Conservation (phyloP, 2,888 invertebrate genomes). For the Balanococcus diminutus region DNA sequence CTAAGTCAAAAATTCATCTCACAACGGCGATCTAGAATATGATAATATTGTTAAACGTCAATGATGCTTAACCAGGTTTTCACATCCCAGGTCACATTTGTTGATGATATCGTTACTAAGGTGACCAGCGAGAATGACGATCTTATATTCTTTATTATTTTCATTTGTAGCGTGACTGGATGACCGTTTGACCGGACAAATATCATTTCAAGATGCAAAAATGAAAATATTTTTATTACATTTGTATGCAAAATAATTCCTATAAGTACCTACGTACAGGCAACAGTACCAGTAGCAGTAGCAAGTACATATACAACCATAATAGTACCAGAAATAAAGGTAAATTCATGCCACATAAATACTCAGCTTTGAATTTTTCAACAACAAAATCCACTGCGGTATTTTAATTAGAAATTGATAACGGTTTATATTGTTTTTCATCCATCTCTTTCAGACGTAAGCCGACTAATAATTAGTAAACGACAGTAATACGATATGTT, state of each 20-base stretch:
- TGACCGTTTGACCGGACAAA: background rate
- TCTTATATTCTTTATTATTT: background rate
- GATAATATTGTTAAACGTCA: too few relatives aligned
- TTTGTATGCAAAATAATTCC: conserved; percentile 7
- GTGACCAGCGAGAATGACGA: background rate
- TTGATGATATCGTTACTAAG: background rate
- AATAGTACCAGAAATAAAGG: background rate
- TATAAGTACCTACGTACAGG: background rate
- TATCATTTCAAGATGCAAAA: conserved; percentile 6
- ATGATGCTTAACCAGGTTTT: too few relatives aligned
- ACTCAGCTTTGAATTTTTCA: background rate
- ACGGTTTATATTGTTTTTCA: conserved; percentile 10
- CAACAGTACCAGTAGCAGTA: background rate
- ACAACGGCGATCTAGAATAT: too few relatives aligned
- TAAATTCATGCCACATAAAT: background rate
- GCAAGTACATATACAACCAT: background rate
- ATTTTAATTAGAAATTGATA: conserved; percentile 32
- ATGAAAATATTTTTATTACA: conserved; percentile 22
- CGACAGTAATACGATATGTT: background rate
- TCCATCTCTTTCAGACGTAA: background rate
- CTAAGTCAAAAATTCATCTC: too few relatives aligned
- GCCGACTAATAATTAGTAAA: conserved; percentile 18
- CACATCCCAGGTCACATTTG: too few relatives aligned
- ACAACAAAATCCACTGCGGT: background rate
- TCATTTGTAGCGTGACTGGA: conserved; percentile 8